These are phyloP conservation scores for Indri indri DNA, from an alignment of 2,113 vertebrate genomes.

Conservation along the genomic window DNA sequence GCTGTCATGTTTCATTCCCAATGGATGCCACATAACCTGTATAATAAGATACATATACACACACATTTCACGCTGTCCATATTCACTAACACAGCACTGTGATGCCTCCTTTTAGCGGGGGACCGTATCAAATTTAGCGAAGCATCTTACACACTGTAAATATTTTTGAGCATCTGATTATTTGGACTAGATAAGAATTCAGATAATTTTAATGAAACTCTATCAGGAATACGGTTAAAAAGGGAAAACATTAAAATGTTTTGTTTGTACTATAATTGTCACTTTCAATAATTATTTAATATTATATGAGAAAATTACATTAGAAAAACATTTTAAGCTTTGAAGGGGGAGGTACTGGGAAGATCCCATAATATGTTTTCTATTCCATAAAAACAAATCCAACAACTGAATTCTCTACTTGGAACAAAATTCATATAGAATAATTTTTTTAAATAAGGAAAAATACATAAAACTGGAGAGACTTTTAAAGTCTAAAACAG, in stretches of 20 bases:
- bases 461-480: not conserved
- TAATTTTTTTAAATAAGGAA: too few species aligned
- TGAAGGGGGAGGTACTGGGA: not conserved
- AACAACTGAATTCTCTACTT: too few species aligned
- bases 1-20: not conserved
- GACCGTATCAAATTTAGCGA: not conserved
- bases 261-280: not conserved
- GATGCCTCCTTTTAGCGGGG: not conserved
- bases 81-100: not conserved
- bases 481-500: not conserved
- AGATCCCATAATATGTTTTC: not conserved
- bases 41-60: not conserved
- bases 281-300: not conserved
- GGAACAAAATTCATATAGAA: not conserved
- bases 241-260: not conserved
- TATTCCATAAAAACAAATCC: too few species aligned
- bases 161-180: not conserved
- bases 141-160: not conserved
- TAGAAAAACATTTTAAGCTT: not conserved
- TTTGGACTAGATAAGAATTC: not conserved
- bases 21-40: not conserved
- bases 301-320: not conserved
- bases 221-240: not conserved
- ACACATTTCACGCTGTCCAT: accelerated
- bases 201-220: not conserved